Evolutionary conservation across 2,113 vertebrate species (phyloP), one percentile per base, ranked within the genome.

Genomic region (Gorsachius goisagi): DNA sequence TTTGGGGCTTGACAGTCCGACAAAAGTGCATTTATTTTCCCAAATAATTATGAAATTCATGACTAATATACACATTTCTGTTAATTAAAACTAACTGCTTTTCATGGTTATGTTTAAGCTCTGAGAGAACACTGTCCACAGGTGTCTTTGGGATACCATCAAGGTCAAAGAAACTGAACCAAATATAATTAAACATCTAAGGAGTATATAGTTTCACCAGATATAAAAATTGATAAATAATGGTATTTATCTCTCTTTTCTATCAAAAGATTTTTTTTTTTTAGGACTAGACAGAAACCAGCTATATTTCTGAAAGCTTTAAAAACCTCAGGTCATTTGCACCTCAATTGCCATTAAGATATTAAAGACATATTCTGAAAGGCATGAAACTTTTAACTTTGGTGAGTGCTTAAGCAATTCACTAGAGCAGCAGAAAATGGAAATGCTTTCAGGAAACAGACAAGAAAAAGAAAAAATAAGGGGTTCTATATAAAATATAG

Each of bases 41-140:
- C 41, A 41, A 92, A 58, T 62, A 84, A 78, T 74, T 62, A 55
- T 32, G 68, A 63, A 87, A 91, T 60, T 45, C 23, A 55, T 27
- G 8, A 78, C 66, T 84, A 86, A 60, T n/a, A 75, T 12, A 60
- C 9, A 73, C 14, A 64, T 11, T 72, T 85, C 28, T 35, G 24
- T 83, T 91, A 78, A 75, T 94, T 68, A 27, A 19, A 58, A 82
- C 92, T 89, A 82, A 91, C 78, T 80, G 64, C 64, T 95, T 74
- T 77, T 78, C 67, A 68, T 9, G 58, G 41, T 21, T 58, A 14
- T 8, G 24, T 75, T 85, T 79, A 89, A 76, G 47, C 66, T 69
- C 35, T 15, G 33, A 85, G 41, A 18, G 1, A 72, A 88, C 45
- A 58, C 49, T n/a, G 39, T 52, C 55, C 66, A 85, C 21, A 39